phyloP scores from a whole-genome alignment of 2,888 invertebrate genomes.

The Ramazzottius varieornatus region DNA sequence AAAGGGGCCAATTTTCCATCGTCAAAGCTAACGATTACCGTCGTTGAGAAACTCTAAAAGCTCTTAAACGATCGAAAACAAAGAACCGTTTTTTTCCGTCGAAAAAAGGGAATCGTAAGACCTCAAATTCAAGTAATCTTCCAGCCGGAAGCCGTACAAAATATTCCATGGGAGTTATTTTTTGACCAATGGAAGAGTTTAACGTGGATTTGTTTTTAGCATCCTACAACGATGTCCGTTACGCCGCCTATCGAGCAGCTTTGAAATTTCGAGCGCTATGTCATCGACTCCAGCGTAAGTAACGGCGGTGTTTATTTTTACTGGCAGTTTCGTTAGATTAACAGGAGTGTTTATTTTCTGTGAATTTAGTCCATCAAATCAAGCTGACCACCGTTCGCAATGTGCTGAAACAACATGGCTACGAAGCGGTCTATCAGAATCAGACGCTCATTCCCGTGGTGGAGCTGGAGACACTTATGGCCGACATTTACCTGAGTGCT shows the following conservation, averaged over 20 bases:
- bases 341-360: not conserved
- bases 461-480: not conserved
- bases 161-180: too few relatives aligned
- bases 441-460: not conserved
- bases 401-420: constrained; percentile 3
- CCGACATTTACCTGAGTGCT: constrained; percentile 3
- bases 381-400: not conserved
- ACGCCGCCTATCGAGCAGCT: not conserved
- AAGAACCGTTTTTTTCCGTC: too few relatives aligned
- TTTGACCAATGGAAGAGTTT: too few relatives aligned
- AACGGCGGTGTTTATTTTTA: not conserved
- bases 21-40: too few relatives aligned
- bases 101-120: too few relatives aligned
- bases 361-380: not conserved
- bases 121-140: too few relatives aligned
- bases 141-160: too few relatives aligned
- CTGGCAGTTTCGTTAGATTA: not conserved
- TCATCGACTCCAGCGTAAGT: not conserved
- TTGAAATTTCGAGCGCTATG: not conserved
- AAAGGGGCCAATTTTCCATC: too few relatives aligned
- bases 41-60: too few relatives aligned
- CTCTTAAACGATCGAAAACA: too few relatives aligned
- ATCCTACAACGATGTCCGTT: not conserved
- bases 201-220: not conserved
- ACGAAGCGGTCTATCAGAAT: constrained; percentile 2